Conservation (phyloP, 2,797 vertebrate species). For the Valencia hispanica region DNA sequence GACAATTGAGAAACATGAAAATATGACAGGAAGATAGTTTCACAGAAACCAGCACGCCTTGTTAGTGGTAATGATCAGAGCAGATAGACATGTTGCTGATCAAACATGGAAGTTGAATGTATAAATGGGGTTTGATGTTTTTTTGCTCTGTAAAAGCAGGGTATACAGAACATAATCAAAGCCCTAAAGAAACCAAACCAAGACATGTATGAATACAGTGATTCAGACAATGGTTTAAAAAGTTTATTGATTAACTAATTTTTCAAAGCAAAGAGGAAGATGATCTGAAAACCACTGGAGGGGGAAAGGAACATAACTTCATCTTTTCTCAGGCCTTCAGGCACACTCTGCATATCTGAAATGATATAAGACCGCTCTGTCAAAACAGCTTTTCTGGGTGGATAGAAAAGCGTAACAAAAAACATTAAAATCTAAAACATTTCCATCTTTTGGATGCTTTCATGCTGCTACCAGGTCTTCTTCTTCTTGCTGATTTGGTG, state of each 20-base stretch:
- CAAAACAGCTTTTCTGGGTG: background rate
- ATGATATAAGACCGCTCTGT: background rate
- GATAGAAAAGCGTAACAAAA: background rate
- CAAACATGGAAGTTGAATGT: background rate
- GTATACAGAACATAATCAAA: background rate
- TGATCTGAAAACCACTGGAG: background rate
- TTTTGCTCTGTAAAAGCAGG: background rate
- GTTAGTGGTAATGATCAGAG: background rate
- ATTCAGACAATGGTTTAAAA: background rate
- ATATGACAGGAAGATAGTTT: background rate
- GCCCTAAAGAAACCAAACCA: too few species aligned
- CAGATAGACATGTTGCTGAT: background rate
- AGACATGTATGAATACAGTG: background rate
- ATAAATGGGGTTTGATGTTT: too few species aligned
- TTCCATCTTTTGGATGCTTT: background rate
- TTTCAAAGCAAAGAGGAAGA: background rate
- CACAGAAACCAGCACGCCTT: background rate
- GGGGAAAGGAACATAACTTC: background rate
- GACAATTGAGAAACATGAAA: background rate
- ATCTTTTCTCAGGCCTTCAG: background rate
- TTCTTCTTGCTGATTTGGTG: constrained; percentile 24
- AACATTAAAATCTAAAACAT: background rate
- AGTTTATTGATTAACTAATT: background rate
- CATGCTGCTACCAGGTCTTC: background rate
- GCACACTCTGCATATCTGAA: background rate